Evolutionary conservation across 2,888 invertebrate species (phyloP), one percentile per base, ranked within the genome.

Genomic region (Caenorhabditis parvicauda): DNA sequence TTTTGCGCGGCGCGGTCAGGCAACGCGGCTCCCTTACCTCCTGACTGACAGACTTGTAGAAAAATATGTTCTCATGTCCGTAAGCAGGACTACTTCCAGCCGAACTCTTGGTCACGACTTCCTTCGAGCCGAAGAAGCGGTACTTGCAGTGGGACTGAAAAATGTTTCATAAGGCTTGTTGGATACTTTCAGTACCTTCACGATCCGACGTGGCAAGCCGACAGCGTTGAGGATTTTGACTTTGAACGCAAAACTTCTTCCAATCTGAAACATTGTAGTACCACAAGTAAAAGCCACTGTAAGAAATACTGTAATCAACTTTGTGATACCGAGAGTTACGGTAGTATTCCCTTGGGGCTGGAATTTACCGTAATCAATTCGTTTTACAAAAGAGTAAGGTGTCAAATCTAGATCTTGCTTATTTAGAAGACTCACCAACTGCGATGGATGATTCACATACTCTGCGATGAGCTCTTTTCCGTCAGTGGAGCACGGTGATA

Each of bases 381-480:
- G 38, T 12, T 38, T 25, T 43, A 42, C 32, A 42, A 19, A 25
- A 35, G 19, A 14, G 9, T n/a, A 39, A 47, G 9, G 44, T 5
- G 14, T 38, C 29, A n/a, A n/a, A n/a, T n/a, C n/a, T n/a, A n/a
- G n/a, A n/a, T n/a, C n/a, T n/a, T 22, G 9, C 7, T 14, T n/a
- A 42, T 38, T 22, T n/a, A n/a, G 9, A 9, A n/a, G 9, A n/a
- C n/a, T n/a, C 9, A 78, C 72, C 44, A 86, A 74, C 58, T 84
- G 82, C 3, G 79, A 74, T 0, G 86, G 85, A 44, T 82, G 77
- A 49, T 86, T 85, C 3, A 85, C 83, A 75, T 83, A 86, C 27
- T 81, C 81, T 44, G 85, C 85, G 0, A 81, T 82, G 60, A 82
- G 84, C 58, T 84, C 85, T 55, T 83, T 83, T 2, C 86, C 86